A percentile compares a stretch with the other conserved stretches of the same genome.
These are phyloP conservation scores for Myrmecophaga tridactyla DNA, from an alignment of 2,113 vertebrate species.

Conservation along the genomic window DNA sequence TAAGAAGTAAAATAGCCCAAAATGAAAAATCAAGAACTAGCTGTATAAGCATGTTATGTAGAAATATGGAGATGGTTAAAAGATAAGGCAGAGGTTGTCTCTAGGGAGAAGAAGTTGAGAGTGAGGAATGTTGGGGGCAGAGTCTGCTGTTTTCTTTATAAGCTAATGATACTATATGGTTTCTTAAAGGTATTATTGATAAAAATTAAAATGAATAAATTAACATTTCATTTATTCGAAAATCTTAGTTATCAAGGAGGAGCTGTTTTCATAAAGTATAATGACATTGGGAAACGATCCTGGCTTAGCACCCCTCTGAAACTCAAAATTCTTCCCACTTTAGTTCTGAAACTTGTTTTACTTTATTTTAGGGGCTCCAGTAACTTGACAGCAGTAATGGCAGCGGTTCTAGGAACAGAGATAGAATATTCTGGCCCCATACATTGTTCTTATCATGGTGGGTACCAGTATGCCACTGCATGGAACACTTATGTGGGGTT, in stretches of 20 bases:
- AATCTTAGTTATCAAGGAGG: background rate
- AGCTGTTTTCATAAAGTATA: conserved; percentile 15
- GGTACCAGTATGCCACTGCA: background rate
- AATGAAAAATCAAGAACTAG: conserved; percentile 42
- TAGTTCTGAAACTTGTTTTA: background rate
- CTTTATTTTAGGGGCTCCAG: background rate
- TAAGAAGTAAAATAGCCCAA: background rate
- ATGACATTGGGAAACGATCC: conserved; percentile 5
- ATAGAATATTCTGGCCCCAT: background rate
- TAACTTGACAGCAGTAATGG: background rate
- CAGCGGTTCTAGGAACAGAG: background rate
- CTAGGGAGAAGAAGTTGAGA: background rate
- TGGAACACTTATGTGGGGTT: background rate
- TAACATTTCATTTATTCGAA: conserved; percentile 41
- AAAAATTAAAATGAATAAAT: background rate
- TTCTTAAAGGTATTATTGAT: background rate
- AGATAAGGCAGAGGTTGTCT: background rate
- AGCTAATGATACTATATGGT: background rate
- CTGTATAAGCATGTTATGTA: background rate
- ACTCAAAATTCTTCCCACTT: background rate
- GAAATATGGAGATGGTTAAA: conserved; percentile 22
- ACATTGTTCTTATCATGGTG: background rate
- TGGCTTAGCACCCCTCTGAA: background rate
- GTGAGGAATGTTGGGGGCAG: background rate
- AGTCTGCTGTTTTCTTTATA: background rate